phyloP scores from a whole-genome alignment of 2,888 invertebrate species.

The Aspidiotus destructor region DNA sequence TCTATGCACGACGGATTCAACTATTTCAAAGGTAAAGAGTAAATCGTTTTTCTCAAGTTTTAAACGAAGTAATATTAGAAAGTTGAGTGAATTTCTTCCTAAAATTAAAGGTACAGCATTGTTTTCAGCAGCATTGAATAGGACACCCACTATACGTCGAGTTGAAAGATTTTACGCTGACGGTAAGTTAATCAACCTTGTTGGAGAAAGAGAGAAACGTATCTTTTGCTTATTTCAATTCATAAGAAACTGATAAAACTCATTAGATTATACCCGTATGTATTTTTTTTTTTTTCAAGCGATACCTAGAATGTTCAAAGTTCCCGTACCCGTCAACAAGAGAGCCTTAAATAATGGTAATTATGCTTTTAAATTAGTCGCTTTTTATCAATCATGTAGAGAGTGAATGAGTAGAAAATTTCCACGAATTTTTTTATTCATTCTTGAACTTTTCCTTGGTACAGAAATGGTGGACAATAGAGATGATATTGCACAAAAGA shows the following conservation, averaged over 20 bases:
- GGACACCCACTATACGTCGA: constrained; percentile 20
- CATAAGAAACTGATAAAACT: background rate
- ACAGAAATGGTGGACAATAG: too few species aligned
- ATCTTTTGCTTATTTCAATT: too few species aligned
- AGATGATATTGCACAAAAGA: too few species aligned
- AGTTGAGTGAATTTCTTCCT: background rate
- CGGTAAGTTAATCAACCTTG: constrained; percentile 11
- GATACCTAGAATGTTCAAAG: constrained; percentile 11
- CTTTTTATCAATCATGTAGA: background rate
- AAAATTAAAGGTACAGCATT: background rate
- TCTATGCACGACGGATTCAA: constrained; percentile 24
- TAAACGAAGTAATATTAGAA: background rate
- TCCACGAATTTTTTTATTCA: too few species aligned
- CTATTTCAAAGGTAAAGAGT: constrained; percentile 28
- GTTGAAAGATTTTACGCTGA: constrained; percentile 23
- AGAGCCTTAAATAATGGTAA: constrained; percentile 21
- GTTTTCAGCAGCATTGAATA: constrained; percentile 12
- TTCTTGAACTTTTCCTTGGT: too few species aligned
- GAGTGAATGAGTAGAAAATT: too few species aligned
- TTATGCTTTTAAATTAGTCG: too few species aligned
- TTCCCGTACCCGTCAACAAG: constrained; percentile 8
- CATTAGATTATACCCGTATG: background rate
- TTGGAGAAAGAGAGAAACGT: too few species aligned
- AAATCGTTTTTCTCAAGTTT: background rate
- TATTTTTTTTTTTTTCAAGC: constrained; percentile 20